Conservation (phyloP, 2,113 vertebrate genomes). For the Psephotus haematonotus region DNA sequence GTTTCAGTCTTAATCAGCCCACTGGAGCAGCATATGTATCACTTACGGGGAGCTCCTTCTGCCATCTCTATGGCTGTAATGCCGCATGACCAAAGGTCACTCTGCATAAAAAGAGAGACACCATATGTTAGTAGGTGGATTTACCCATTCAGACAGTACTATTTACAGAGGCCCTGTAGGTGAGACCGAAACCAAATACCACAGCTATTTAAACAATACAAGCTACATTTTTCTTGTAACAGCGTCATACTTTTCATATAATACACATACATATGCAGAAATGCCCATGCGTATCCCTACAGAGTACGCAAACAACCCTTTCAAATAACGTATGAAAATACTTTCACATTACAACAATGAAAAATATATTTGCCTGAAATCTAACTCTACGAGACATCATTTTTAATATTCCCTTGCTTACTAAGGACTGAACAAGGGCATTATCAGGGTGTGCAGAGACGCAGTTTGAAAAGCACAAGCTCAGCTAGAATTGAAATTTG, state of each 20-base stretch:
- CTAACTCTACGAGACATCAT: background rate
- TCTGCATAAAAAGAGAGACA: conserved; percentile 78
- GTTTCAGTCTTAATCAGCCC: background rate
- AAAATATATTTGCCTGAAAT: background rate
- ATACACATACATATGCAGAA: background rate
- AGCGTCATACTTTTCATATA: background rate
- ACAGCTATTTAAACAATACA: background rate
- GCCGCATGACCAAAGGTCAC: conserved; percentile 98
- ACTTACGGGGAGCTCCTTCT: conserved; percentile 98
- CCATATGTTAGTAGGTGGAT: conserved; percentile 61
- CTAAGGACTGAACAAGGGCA: background rate
- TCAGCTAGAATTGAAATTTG: background rate
- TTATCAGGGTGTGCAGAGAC: background rate
- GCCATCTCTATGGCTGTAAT: conserved; percentile 99
- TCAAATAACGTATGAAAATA: background rate
- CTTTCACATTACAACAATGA: background rate
- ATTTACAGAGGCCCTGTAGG: conserved; percentile 34
- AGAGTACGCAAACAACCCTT: background rate
- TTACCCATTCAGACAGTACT: conserved; percentile 10
- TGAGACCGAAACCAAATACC: conserved; percentile 33
- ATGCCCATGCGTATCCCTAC: rapidly evolving
- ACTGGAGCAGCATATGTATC: background rate
- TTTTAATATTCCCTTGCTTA: background rate
- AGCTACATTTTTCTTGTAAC: background rate
- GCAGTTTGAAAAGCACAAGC: background rate